phyloP scores from a whole-genome alignment of 2,113 vertebrate genomes.

The Tilapia sparmanii region DNA sequence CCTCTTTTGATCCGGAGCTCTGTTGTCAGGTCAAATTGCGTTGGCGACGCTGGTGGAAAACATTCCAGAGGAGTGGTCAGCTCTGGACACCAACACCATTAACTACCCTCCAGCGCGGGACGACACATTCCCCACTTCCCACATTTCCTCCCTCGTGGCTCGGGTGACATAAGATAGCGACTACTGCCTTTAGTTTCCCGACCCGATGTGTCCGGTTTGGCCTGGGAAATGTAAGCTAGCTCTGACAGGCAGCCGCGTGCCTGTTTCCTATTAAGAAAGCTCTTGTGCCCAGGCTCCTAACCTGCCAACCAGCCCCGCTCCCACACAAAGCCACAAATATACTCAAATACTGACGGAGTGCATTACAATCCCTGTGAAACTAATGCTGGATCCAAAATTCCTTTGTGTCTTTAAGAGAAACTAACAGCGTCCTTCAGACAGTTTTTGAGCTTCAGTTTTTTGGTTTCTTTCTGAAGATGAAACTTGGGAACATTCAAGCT shows the following conservation, averaged over 20 bases:
- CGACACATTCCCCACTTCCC: conserved; percentile 55
- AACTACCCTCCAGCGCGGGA: conserved; percentile 54
- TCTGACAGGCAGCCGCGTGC: conserved; percentile 53
- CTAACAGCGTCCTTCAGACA: neutral
- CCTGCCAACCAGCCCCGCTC: conserved; percentile 44
- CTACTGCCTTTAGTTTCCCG: conserved; percentile 54
- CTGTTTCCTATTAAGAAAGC: conserved; percentile 62
- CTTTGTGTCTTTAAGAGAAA: neutral
- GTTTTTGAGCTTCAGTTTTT: neutral
- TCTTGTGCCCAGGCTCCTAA: conserved; percentile 11
- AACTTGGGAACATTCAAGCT: neutral
- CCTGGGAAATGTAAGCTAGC: conserved; percentile 63
- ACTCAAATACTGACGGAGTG: conserved; percentile 7
- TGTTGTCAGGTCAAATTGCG: conserved; percentile 29
- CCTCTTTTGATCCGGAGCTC: conserved; percentile 51
- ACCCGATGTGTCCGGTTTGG: conserved; percentile 57
- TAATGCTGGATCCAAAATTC: neutral
- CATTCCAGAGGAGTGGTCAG: conserved; percentile 54
- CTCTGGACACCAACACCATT: conserved; percentile 54
- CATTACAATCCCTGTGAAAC: neutral
- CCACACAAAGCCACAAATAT: neutral
- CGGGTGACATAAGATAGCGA: conserved; percentile 59
- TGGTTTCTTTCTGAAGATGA: neutral
- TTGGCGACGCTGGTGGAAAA: neutral
- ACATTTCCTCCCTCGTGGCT: conserved; percentile 59